These are phyloP conservation scores for Trachythela sp. DNA, from an alignment of 64 coral and sea anemone genomes.

Conservation along the genomic window DNA sequence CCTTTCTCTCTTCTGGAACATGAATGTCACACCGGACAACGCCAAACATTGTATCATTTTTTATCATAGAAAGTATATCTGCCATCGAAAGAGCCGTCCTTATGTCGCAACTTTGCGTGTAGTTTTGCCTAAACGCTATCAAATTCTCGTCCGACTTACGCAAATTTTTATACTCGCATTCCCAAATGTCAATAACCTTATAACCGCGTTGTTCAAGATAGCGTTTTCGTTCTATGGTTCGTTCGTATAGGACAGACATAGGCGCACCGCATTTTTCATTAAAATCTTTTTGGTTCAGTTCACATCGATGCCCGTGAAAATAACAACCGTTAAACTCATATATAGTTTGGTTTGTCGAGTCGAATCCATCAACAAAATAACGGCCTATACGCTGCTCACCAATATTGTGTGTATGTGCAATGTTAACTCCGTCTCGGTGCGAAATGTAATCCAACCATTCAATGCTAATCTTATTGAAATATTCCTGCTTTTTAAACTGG, in stretches of 20 bases:
- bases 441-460: not conserved
- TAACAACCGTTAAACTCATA: not conserved
- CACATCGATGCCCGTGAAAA: not conserved
- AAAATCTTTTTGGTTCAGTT: not conserved
- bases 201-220: not conserved
- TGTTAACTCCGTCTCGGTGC: not conserved
- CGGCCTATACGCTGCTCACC: not conserved
- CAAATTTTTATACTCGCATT: not conserved
- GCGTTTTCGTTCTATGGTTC: not conserved
- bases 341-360: not conserved
- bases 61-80: not conserved
- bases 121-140: no score
- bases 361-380: not conserved
- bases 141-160: not conserved
- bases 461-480: not conserved
- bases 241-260: not conserved
- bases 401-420: not conserved
- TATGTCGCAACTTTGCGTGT: not conserved
- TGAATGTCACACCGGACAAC: conserved; percentile 32
- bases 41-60: conserved; percentile 1
- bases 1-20: not conserved
- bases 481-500: not conserved
- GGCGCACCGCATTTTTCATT: not conserved
- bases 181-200: not conserved
- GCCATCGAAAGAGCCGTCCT: not conserved